Base-by-base conservation (phyloP, 1,140 invertebrate genomes). In the Argopecten irradians region DNA sequence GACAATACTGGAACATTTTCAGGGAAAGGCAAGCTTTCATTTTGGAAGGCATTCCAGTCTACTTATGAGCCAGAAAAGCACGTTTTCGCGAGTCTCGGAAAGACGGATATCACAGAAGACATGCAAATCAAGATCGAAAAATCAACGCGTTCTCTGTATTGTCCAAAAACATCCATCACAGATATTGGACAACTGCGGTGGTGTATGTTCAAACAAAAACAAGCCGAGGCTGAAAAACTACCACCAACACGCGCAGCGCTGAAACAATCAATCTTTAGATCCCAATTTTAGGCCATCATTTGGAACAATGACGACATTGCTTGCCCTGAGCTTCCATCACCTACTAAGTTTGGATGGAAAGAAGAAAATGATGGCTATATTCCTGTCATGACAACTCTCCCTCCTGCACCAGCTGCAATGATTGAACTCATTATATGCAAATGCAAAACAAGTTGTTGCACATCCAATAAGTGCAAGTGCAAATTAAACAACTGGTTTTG, bases 261-360 rank as follows among this genome's bases (percentile, higher is more conserved):
- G 34, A 5, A 41, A 33, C 35, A 34, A 28, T 19, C 33, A 16
- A 89, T 89, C 82, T 82, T 87, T 33, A 32, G 88, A 82, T 35
- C 41, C 22, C 39, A 89, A 22, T 82, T 87, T 71, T 85, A 89
- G 55, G 41, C 88, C 33, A 89, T 89, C n/a, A n/a, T n/a, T n/a
- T n/a, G n/a, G n/a, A n/a, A n/a, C n/a, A n/a, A n/a, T n/a, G n/a
- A n/a, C n/a, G n/a, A 71, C 86, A 14, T 89, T 33, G 87, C 87
- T n/a, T 33, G 34, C 41, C 85, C 85, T n/a, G 32, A 5, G n/a
- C n/a, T 41, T 34, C 85, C 85, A 43, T 86, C 85, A 41, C 22
- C 85, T 39, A 32, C n/a, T 39, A 32, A 36, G 39, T 86, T 86
- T 41, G 85, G 85, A 41, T 86, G 85, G 85, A 86, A 28, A 86